Base-by-base conservation (phyloP, 2,113 vertebrate genomes). In the Oncorhynchus clarkii region DNA sequence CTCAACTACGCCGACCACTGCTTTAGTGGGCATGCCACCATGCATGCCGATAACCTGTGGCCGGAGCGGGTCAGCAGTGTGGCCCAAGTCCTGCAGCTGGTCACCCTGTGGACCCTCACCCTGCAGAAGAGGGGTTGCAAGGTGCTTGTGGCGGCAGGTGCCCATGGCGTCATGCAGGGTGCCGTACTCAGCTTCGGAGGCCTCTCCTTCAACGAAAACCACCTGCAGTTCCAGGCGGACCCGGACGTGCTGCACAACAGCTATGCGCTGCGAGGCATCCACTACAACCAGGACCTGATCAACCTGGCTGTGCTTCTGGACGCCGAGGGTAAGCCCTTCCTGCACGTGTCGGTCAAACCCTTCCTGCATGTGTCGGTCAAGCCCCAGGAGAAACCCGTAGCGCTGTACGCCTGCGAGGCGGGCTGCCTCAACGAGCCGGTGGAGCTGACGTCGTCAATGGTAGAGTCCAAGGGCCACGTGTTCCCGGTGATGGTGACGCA, bases 131-230 rank as follows among this genome's bases (percentile, higher is more conserved):
- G 97, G 0, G 96, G 97, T 5, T 99, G 97, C 89, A 99, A 95
- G 78, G 96, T 91, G 22, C 93, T 99, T 13, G 94, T 98, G 83
- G 88, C 90, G 2, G 95, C 94, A 0, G 97, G 97, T 0, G 95
- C 95, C 1, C 97, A 98, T 0, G 98, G 98, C 0, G 89, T 96
- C 79, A 95, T 98, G 94, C 98, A 99, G 89, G 97, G 95, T 22
- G 95, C 96, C 94, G 95, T 96, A 87, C 96, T 99, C 2, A 99
- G 98, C 87, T 99, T 99, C 0, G 97, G 97, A 0, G 98, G 97
- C 12, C 95, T 99, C 16, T 97, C 99, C 93, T 99, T 99, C 93
- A 99, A 97, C 0, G 98, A 99, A 85, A 98, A 99, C 92, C 98
- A 99, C 81, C 95, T 99, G 0, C 97, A 99, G 94, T 99, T 99